Evolutionary conservation across 2,113 vertebrate genomes (phyloP), one percentile per base, ranked within the genome.

Genomic region (Nipponia nippon): DNA sequence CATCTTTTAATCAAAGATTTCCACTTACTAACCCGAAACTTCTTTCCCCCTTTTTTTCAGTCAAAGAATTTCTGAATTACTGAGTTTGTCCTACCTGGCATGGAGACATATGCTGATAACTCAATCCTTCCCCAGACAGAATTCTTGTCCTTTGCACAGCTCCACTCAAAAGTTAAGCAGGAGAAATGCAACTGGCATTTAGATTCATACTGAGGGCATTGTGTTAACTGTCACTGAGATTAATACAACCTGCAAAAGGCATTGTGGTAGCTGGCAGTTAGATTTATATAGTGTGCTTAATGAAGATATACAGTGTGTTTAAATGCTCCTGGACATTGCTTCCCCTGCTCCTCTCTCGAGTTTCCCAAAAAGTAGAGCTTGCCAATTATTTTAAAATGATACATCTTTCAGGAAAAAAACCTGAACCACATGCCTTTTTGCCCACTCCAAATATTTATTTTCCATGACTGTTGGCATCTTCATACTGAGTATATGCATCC

Each of bases 171-270:
- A 94, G 53, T 59, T 49, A 50, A 67, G 71, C 63, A 93, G 56
- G 59, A 90, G 76, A 86, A 83, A 89, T 70, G 50, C 71, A 92
- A 47, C 85, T 90, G 92, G 79, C 88, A 92, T 90, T 95, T 78
- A 56, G 59, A 63, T 71, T 56, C 75, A 91, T 66, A 91, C 85
- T 36, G 85, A 90, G 87, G 92, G 62, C 89, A 70, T 29, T 58
- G 95, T 91, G 90, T 46, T 73, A 55, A 62, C 71, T 95, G 89
- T 85, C 95, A 87, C 77, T 4, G 70, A 69, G 93, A 96, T 92
- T 73, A 92, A 96, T 86, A 29, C 44, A 86, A 59, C 70, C 56
- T 65, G 78, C 70, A 86, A 29, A 3, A 59, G 84, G 75, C 78
- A 16, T 66, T 36, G 78, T 72, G 71, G 36, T 53, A 81, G 65